Conservation (phyloP, 1,140 invertebrate genomes). For the Panagrolaimus sp. region DNA sequence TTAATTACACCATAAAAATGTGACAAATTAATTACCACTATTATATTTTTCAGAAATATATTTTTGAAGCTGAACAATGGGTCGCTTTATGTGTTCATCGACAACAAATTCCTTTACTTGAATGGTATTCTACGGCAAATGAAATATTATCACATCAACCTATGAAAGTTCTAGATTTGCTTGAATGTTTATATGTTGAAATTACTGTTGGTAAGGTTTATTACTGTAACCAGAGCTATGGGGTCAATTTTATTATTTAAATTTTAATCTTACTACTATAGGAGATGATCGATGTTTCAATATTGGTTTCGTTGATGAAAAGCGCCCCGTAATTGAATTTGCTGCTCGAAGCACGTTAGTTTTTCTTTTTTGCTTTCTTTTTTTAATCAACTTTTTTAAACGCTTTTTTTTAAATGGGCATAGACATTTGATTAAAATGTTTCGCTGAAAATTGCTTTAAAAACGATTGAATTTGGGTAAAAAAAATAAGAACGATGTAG, state of each 20-base stretch:
- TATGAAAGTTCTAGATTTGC: slow-evolving; percentile 24
- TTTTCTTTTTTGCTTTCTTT: background rate
- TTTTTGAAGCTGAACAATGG: slow-evolving; percentile 22
- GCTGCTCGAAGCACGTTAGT: slow-evolving; percentile 23
- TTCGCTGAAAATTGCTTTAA: background rate
- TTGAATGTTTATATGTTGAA: slow-evolving; percentile 24
- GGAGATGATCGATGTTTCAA: slow-evolving; percentile 25
- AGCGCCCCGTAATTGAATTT: slow-evolving; percentile 19
- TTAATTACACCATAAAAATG: no score
- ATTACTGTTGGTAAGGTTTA: no score
- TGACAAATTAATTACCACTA: no score
- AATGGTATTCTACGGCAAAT: slow-evolving; percentile 21
- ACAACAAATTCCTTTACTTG: slow-evolving; percentile 18
- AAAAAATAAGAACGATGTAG: background rate
- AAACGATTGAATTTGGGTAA: slow-evolving; percentile 1
- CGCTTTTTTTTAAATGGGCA: no score
- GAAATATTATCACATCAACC: slow-evolving; percentile 16
- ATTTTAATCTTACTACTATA: no score
- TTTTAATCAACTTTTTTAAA: background rate
- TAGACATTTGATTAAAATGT: background rate
- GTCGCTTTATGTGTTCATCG: slow-evolving; percentile 23
- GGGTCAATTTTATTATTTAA: no score
- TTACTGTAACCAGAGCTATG: no score
- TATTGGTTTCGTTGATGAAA: slow-evolving; percentile 25
- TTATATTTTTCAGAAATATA: slow-evolving; percentile 16